Evolutionary conservation across 2,797 vertebrate species (phyloP), one percentile per base, ranked within the genome.

Genomic region (Gadopsis bispinosus): DNA sequence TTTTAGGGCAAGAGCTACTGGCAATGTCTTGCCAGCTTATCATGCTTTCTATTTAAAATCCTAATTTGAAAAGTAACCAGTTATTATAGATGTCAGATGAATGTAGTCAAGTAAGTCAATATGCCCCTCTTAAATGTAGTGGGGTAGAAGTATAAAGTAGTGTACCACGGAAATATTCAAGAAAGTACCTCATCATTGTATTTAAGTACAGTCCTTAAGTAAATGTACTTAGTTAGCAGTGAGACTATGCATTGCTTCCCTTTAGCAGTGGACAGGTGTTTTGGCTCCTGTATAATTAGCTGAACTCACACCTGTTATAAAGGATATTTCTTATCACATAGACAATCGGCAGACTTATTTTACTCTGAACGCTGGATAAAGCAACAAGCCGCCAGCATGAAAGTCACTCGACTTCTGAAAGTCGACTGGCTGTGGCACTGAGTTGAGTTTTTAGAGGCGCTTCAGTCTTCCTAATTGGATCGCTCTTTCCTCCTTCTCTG

Each of bases 391-490:
- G 64, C 43, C 35, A 53, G 59, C 59, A 68, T 72, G 65, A 78
- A 81, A 86, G 75, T 72, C 35, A 58, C 61, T 77, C 31, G 13
- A 66, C 79, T 82, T 69, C 58, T 85, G 45, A 75, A 69, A 83
- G 73, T 75, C 14, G 48, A 55, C 77, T 45, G 59, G 33, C 66
- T 79, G 51, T 70, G 79, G 75, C 68, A 81, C 63, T 1, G 68
- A 76, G 60, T 81, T 76, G 77, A 81, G 66, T 85, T 85, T 86
- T 88, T 69, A 73, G 75, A 82, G 73, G 62, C 61, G 83, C 82
- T 87, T 88, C 75, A 86, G 65, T 75, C 83, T 75, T 77, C 56
- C 69, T 92, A 90, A 88, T 89, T 92, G 86, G 84, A 85, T 80
- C 60, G 35, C 77, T 74, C 73, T 84, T 69, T 80, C 63, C 81